Percentiles rank a stretch among this genome's conserved stretches.
Evolutionary conservation across 2,888 invertebrate genomes (phyloP).

Genomic region (Rutpela maculata): DNA sequence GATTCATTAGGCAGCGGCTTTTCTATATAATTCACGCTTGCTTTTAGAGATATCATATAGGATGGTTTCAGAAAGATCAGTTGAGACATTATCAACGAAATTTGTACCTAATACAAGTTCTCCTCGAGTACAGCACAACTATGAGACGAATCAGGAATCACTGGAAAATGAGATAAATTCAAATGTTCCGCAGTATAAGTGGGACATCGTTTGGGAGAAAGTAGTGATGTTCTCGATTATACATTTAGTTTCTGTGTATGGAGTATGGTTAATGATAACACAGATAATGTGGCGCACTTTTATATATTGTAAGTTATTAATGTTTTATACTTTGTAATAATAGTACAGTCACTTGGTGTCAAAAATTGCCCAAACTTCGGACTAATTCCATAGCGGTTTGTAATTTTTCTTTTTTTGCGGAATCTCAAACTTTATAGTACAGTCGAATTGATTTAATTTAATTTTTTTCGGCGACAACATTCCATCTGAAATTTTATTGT

Average conservation of each 20-base stretch:
- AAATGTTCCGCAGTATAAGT: slow-evolving; percentile 66
- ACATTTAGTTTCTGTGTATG: slow-evolving; percentile 81
- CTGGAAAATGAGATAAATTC: slow-evolving; percentile 24
- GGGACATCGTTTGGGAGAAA: slow-evolving; percentile 88
- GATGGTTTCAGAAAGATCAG: slow-evolving; percentile 57
- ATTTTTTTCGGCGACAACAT: no score
- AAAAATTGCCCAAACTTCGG: no score
- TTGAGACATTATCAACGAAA: no score
- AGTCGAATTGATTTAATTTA: no score
- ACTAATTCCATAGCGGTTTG: no score
- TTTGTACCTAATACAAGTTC: no score
- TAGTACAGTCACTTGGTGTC: no score
- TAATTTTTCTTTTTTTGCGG: no score
- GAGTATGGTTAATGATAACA: slow-evolving; percentile 77
- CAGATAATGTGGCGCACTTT: slow-evolving; percentile 72
- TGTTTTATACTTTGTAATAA: no score
- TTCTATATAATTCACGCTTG: slow-evolving; percentile 77
- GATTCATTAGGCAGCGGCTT: no score
- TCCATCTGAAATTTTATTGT: no score
- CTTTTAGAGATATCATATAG: slow-evolving; percentile 76
- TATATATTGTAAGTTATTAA: slow-evolving; percentile 76
- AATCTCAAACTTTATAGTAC: no score
- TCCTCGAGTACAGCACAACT: slow-evolving; percentile 27
- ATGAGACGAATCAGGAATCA: slow-evolving; percentile 44
- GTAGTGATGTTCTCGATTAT: slow-evolving; percentile 84